These are phyloP conservation scores for Heliconius ismenius DNA, from an alignment of 2,888 invertebrate species.

Conservation along the genomic window DNA sequence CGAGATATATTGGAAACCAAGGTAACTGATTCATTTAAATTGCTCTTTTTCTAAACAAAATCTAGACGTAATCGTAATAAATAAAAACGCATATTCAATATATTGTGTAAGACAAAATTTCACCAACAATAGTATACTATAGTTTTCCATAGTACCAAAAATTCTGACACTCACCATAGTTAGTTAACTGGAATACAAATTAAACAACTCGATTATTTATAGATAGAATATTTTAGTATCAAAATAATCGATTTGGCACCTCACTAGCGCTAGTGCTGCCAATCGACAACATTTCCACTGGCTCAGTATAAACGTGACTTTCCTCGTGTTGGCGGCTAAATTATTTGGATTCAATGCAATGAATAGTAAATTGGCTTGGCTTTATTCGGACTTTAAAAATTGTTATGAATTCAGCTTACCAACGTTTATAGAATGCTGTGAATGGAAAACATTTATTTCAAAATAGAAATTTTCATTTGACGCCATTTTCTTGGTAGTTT, in stretches of 20 bases:
- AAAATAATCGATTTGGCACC: constrained; percentile 22
- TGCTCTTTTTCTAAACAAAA: neutral
- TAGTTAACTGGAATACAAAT: neutral
- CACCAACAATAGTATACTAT: neutral
- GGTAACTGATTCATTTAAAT: neutral
- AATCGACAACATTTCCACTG: constrained; percentile 59
- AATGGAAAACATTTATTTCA: constrained; percentile 31
- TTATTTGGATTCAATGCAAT: constrained; percentile 59
- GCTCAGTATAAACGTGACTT: constrained; percentile 59
- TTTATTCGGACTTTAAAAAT: constrained; percentile 38
- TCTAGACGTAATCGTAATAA: no score
- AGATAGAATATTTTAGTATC: constrained; percentile 12
- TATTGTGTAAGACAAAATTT: neutral
- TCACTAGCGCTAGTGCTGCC: constrained; percentile 48
- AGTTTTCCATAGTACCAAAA: neutral
- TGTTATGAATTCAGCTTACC: constrained; percentile 38
- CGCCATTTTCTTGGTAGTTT: constrained; percentile 31
- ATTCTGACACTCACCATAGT: neutral
- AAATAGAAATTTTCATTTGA: constrained; percentile 29
- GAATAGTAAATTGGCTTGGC: constrained; percentile 45
- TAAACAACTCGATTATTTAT: constrained; percentile 5
- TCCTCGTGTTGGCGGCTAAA: constrained; percentile 53
- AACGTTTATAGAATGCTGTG: constrained; percentile 27
- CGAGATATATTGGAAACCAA: neutral
- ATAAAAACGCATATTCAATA: no score